phyloP scores from a whole-genome alignment of 92 coral and sea anemone genomes.

The Isaurus tuberculatus region DNA sequence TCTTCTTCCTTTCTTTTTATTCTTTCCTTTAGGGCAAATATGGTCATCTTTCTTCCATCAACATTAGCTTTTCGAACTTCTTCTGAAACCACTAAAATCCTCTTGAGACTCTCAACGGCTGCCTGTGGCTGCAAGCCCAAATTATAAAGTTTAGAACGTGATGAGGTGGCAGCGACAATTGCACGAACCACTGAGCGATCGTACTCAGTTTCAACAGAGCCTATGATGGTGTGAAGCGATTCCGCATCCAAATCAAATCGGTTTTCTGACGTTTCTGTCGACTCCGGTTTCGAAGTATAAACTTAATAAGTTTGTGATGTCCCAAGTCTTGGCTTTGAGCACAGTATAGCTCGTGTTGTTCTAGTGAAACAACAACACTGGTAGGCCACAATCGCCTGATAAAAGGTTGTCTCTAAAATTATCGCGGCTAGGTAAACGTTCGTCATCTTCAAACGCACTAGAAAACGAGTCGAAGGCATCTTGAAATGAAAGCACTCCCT shows the following conservation, averaged over 20 bases:
- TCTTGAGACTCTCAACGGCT: constrained; percentile 44
- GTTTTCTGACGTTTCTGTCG: not conserved
- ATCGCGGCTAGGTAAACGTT: constrained; percentile 29
- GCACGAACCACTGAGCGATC: constrained; percentile 53
- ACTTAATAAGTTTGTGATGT: constrained; percentile 33
- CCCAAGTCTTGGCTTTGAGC: constrained; percentile 40
- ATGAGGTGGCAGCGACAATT: constrained; percentile 39
- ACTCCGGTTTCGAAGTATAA: constrained; percentile 21
- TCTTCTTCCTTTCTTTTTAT: constrained; percentile 39
- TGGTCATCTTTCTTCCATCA: constrained; percentile 55
- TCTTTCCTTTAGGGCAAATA: constrained; percentile 34
- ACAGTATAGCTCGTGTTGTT: constrained; percentile 29
- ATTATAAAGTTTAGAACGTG: constrained; percentile 50
- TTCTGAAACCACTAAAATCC: constrained; percentile 42
- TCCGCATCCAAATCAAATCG: constrained; percentile 58
- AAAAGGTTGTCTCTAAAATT: constrained; percentile 41
- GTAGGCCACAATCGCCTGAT: constrained; percentile 18
- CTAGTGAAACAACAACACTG: constrained; percentile 30
- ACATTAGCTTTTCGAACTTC: constrained; percentile 42
- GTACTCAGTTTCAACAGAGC: constrained; percentile 62
- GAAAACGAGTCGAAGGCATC: constrained; percentile 51
- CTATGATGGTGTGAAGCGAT: constrained; percentile 45
- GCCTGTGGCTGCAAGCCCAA: constrained; percentile 59
- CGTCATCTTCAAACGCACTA: constrained; percentile 36
- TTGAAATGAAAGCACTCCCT: constrained; percentile 47